Evolutionary conservation across 2,797 vertebrate genomes (phyloP), one percentile per base, ranked within the genome.

Genomic region (Hoplostethus mediterraneus): DNA sequence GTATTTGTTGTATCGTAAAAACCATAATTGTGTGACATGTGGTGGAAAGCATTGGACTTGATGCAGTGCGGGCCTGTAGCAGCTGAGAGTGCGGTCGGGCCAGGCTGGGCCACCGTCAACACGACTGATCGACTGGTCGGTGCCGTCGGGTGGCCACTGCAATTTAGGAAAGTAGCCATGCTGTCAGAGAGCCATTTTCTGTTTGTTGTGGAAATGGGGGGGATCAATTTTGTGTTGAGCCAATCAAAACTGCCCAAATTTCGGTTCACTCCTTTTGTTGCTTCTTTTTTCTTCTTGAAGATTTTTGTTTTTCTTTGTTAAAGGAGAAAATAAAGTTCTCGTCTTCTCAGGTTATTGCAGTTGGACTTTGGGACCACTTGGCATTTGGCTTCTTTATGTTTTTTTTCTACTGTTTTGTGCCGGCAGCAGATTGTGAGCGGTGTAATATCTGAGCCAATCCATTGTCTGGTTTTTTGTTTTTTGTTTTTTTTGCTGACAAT

Each of bases 401-500:
- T 42, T 69, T 64, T 51, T 59, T 30, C 30, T 12, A 0, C 33
- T 63, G 13, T 56, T 67, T 80, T 74, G 54, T 56, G 64, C 72
- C 71, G 59, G 40, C 61, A 62, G 55, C 60, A 47, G 52, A 80
- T 78, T 58, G 21, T 64, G 61, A 74, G 73, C 55, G 73, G 60
- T 67, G 61, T 76, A 63, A 67, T 57, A 42, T 75, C 42, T 73
- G 47, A 76, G 65, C 70, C 64, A 45, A 81, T 77, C 81, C 66
- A 85, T 83, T 87, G 76, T 85, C 52, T 67, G 28, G 21, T 14
- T 73, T 71, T 80, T 75, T 80, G 13, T 73, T 71, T 80, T 75
- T 80, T 51, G 1, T 21, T 56, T 76, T 72, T 42, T 40, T 55
- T 73, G 73, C 36, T 45, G 51, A 75, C 74, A 83, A 87, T 89